phyloP scores from a whole-genome alignment of 2,113 vertebrate genomes.

The Rhineura floridana region DNA sequence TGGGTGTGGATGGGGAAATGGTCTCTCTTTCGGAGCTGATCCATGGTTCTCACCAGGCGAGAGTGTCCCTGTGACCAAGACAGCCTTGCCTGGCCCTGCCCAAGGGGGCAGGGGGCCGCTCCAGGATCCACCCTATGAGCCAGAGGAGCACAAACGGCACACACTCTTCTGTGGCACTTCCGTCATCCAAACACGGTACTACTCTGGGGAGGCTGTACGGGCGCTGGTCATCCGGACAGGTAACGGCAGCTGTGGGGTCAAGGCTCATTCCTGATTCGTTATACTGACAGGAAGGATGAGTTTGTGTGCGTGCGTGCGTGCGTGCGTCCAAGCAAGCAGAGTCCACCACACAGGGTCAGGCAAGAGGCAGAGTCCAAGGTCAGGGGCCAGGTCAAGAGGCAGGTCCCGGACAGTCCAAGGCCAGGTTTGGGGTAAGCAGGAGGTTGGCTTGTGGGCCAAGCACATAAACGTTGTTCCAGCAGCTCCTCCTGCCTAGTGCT shows the following conservation, averaged over 20 bases:
- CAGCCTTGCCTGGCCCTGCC: constrained; percentile 28
- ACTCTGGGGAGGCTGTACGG: constrained; percentile 36
- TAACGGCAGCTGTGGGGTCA: not conserved
- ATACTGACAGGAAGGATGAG: too few relatives aligned
- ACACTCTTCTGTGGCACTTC: constrained; percentile 58
- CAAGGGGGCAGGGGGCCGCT: not conserved
- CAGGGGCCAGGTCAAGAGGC: too few relatives aligned
- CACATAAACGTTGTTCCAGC: too few relatives aligned
- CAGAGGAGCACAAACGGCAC: constrained; percentile 53
- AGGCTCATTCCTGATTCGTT: not conserved
- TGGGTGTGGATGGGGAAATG: rapidly evolving
- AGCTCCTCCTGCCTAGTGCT: too few relatives aligned
- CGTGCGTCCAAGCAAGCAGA: too few relatives aligned
- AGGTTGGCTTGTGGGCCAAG: too few relatives aligned
- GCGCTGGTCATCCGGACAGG: constrained; percentile 57
- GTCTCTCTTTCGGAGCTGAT: not conserved
- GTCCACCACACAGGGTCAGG: too few relatives aligned
- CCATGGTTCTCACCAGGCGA: constrained; percentile 35
- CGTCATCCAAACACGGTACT: constrained; percentile 54
- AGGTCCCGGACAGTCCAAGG: too few relatives aligned
- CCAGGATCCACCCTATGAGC: constrained; percentile 27
- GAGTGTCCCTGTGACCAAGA: constrained; percentile 55
- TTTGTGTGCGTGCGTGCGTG: too few relatives aligned
- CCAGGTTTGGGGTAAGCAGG: too few relatives aligned
- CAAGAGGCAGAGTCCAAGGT: too few relatives aligned